Evolutionary conservation across 1,140 invertebrate species (phyloP), one percentile per base, ranked within the genome.

Genomic region (Brachionus asplanchnoidis): DNA sequence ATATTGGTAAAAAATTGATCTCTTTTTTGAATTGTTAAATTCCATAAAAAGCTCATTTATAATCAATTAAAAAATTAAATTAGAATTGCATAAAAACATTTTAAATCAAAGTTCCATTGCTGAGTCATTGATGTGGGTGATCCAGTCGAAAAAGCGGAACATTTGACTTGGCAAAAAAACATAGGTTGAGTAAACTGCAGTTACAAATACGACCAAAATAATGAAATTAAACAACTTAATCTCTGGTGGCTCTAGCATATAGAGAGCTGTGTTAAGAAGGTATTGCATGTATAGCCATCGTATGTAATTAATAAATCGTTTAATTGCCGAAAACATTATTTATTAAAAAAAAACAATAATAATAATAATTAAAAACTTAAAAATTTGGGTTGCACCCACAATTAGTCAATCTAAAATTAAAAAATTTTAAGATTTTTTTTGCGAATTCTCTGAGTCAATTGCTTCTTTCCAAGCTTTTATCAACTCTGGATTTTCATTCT

Each of bases 231-330:
- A 82, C 3, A 82, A 20, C 12, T 68, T 60, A 11, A 60, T 60
- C 40, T 82, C 79, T 26, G 65, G 60, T 23, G 82, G 82, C 44
- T 84, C 82, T 6, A 84, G 32, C 82, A 84, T 84, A 20, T 84
- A 84, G 2, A 84, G 44, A 3, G 82, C 82, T 68, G 82, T 84
- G 40, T 84, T 84, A 36, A 84, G 65, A 23, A 84, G 44, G 68
- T 84, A 84, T 84, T 84, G 82, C 60, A 84, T 68, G 20, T 84
- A 84, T n/a, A 84, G 8, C 82, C 82, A 84, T 32, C 40, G 23
- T 26, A 84, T 84, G 46, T 46, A 84, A 40, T 73, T 84, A 53
- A 84, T 56, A 40, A 84, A 84, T 50, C 82, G 14, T 20, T 68
- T 53, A 5, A 84, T 53, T 28, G 36, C 32, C 53, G 82, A 68